Conservation (phyloP, 2,888 invertebrate genomes). For the Steinernema hermaphroditum region DNA sequence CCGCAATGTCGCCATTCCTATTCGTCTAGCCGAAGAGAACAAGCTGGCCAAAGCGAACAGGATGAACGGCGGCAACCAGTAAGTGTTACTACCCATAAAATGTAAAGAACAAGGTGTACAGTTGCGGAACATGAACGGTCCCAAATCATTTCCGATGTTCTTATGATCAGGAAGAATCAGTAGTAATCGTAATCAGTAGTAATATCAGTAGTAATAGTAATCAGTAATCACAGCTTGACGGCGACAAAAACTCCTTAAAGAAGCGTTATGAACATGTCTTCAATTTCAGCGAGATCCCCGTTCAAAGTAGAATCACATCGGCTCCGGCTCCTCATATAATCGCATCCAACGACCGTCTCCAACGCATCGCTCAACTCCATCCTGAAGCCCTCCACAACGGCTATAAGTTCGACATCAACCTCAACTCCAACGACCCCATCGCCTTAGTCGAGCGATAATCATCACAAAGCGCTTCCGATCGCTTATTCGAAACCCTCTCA, state of each 20-base stretch:
- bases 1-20: slow-evolving; percentile 14
- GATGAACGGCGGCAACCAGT: not conserved
- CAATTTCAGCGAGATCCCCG: not conserved
- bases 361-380: slow-evolving; percentile 13
- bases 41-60: slow-evolving; percentile 11
- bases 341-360: slow-evolving; percentile 14
- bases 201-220: no score
- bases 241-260: no score
- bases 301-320: not conserved
- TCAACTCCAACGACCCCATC: slow-evolving; percentile 13
- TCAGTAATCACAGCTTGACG: no score
- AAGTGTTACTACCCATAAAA: no score
- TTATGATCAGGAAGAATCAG: no score
- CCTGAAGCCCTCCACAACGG: slow-evolving; percentile 17
- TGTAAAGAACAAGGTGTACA: no score
- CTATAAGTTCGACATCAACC: slow-evolving; percentile 26
- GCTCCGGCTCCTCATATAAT: slow-evolving; percentile 1
- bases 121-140: no score
- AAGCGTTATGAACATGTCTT: no score
- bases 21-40: slow-evolving; percentile 20
- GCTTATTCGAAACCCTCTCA: not conserved
- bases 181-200: no score
- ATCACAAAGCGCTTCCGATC: not conserved
- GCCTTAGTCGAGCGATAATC: slow-evolving; percentile 1
- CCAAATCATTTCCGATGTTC: no score